These are phyloP conservation scores for Ochotona curzoniae DNA, from an alignment of 2,113 vertebrate species.

Conservation along the genomic window DNA sequence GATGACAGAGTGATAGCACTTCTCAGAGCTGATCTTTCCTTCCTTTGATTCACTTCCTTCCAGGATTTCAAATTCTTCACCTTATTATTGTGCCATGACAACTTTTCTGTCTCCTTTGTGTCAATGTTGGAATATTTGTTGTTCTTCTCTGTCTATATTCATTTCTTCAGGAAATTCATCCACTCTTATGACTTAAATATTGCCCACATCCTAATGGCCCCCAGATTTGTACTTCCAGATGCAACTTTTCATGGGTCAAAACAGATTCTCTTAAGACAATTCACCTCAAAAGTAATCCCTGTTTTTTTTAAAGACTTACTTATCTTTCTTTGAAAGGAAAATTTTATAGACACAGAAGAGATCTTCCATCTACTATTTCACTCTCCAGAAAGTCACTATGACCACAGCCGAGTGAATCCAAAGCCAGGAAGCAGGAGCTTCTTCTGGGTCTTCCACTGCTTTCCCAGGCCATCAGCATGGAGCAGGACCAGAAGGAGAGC, in stretches of 20 bases:
- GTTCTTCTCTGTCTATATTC: neutral
- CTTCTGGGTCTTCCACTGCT: too few species aligned
- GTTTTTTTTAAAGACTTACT: too few species aligned
- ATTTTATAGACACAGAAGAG: too few species aligned
- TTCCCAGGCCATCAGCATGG: too few species aligned
- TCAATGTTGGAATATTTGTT: neutral
- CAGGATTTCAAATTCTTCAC: neutral
- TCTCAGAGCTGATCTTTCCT: neutral
- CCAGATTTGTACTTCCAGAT: neutral
- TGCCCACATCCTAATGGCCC: neutral
- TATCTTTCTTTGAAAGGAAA: too few species aligned
- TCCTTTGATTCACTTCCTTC: neutral
- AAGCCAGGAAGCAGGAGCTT: too few species aligned
- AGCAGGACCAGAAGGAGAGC: too few species aligned
- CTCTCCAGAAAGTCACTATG: too few species aligned
- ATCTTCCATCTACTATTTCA: too few species aligned
- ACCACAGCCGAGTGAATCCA: too few species aligned
- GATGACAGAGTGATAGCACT: neutral
- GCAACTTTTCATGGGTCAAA: neutral
- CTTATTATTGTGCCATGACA: neutral
- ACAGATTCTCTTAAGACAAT: slow-evolving; percentile 22
- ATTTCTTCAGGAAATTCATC: neutral
- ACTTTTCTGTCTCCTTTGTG: neutral
- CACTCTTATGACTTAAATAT: slow-evolving; percentile 21
- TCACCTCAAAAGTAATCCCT: neutral